Evolutionary conservation across 2,888 invertebrate species (phyloP).

Genomic region (Pandemis cinnamomeana): DNA sequence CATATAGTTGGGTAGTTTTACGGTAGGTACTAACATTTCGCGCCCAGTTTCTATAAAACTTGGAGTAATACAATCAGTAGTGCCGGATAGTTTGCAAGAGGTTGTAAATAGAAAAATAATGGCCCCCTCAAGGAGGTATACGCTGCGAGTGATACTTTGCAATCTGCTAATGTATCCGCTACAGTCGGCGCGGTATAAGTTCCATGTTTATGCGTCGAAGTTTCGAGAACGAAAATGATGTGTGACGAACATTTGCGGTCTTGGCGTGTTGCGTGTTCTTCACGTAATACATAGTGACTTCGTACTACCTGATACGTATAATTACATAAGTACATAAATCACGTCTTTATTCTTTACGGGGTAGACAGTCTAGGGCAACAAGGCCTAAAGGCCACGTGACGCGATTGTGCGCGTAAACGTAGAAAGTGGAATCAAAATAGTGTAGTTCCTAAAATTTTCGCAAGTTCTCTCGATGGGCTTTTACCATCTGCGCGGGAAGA

Average conservation of each 20-base stretch:
- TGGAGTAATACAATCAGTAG: slow-evolving; percentile 19
- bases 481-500: too few species aligned
- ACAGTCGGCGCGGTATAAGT: slow-evolving; percentile 14
- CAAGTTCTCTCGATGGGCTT: too few species aligned
- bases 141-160: slow-evolving; percentile 24
- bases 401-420: too few species aligned
- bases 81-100: slow-evolving; percentile 23
- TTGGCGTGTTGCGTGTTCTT: not conserved
- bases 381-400: too few species aligned
- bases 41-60: slow-evolving; percentile 7
- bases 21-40: not conserved
- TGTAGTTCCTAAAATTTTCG: too few species aligned
- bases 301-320: too few species aligned
- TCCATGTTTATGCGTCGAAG: slow-evolving; percentile 6
- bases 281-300: too few species aligned
- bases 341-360: too few species aligned
- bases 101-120: slow-evolving; percentile 34
- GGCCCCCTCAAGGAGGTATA: slow-evolving; percentile 16
- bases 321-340: too few species aligned
- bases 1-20: too few species aligned
- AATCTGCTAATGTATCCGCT: slow-evolving; percentile 40
- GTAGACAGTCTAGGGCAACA: too few species aligned
- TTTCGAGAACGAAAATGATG: not conserved
- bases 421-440: too few species aligned
- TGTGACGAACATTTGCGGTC: not conserved